Conservation (phyloP, 2,113 vertebrate species). For the Myotis lucifugus region DNA sequence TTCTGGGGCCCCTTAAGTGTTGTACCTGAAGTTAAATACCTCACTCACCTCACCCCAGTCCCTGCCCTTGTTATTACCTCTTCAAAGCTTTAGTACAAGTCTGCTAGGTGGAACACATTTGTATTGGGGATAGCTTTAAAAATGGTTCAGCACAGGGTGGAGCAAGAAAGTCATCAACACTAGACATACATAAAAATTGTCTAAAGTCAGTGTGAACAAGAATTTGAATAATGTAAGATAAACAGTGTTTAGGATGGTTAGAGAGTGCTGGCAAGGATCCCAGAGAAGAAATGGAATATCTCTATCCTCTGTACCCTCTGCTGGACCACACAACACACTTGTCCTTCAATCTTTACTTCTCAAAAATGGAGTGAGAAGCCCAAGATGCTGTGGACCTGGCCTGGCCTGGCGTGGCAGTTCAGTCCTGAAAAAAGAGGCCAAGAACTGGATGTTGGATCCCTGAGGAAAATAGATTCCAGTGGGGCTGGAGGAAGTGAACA, state of each 20-base stretch:
- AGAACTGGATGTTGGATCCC: too few relatives aligned
- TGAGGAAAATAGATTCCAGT: neutral
- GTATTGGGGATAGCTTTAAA: neutral
- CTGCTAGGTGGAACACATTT: neutral
- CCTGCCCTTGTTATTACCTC: neutral
- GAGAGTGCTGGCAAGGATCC: neutral
- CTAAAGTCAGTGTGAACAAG: neutral
- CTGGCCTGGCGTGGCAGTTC: neutral
- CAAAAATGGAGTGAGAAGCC: neutral
- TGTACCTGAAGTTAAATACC: neutral
- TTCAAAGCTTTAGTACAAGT: neutral
- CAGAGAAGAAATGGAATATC: neutral
- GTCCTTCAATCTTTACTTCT: neutral
- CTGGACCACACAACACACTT: neutral
- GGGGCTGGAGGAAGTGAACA: neutral
- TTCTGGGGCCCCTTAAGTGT: neutral
- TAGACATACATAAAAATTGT: neutral
- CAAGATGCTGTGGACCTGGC: neutral
- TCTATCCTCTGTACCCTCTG: too few relatives aligned
- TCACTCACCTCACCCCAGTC: neutral
- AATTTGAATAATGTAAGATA: neutral
- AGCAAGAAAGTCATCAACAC: neutral
- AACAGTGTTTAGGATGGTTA: neutral
- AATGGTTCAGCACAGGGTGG: neutral
- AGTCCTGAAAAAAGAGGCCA: neutral